phyloP scores from a whole-genome alignment of 1,140 invertebrate species.

The Wiebesia pumilae region DNA sequence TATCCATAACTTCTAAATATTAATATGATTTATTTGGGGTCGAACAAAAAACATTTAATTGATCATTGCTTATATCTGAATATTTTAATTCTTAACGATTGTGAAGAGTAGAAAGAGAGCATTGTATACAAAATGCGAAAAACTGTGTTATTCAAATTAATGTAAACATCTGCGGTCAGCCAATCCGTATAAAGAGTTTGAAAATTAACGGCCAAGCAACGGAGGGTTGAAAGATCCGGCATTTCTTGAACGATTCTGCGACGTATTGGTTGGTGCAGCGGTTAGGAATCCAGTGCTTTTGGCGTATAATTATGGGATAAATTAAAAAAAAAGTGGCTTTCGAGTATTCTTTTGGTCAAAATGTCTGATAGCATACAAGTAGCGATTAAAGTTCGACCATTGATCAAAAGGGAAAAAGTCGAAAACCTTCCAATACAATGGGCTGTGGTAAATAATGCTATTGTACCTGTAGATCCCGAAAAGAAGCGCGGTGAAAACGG shows the following conservation, averaged over 20 bases:
- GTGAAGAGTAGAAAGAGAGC: neutral
- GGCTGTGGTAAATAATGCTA: constrained; percentile 77
- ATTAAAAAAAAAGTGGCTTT: neutral
- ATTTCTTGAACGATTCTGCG: neutral
- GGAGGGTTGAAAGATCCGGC: constrained; percentile 39
- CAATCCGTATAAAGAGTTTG: constrained; percentile 40
- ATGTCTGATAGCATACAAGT: constrained; percentile 82
- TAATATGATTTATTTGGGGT: neutral
- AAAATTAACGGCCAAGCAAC: constrained; percentile 45
- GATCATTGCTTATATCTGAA: neutral
- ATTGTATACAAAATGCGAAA: neutral
- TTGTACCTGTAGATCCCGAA: constrained; percentile 77
- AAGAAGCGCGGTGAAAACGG: constrained; percentile 67
- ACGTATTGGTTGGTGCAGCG: constrained; percentile 24
- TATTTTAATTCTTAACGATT: neutral
- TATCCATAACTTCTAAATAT: neutral
- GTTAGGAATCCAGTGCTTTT: constrained; percentile 20
- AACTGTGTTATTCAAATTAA: neutral
- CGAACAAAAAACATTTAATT: neutral
- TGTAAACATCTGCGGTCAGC: neutral
- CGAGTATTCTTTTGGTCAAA: constrained; percentile 33
- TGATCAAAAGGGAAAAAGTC: constrained; percentile 80
- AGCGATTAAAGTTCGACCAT: constrained; percentile 83
- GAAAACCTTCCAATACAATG: constrained; percentile 79
- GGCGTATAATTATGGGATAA: constrained; percentile 36